Base-by-base conservation (phyloP, 2,113 vertebrate genomes). In the Aldabrachelys gigantea region DNA sequence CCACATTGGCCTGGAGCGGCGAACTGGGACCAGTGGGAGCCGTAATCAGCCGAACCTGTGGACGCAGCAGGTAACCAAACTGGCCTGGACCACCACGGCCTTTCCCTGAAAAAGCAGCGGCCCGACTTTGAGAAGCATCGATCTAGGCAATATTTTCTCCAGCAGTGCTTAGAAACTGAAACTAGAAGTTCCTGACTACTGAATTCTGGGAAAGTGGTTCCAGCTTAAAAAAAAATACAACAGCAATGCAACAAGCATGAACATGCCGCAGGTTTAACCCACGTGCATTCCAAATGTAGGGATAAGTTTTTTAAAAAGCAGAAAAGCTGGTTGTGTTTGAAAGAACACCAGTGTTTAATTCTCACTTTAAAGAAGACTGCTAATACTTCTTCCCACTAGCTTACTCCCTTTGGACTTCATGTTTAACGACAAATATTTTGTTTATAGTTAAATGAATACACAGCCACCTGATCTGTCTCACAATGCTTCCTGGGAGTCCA, bases 381-480 rank as follows among this genome's bases (percentile, higher is more conserved):
- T 65, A 91, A 88, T 79, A 94, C 88, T 84, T 96, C 93, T 80
- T 94, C 82, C 38, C 91, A 17, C 35, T n/a, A 8, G 16, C 88
- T 82, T 89, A 78, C 82, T 97, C 94, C 87, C 94, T 92, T 86
- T 92, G 49, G 17, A 72, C 91, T 95, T 97, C 86, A 94, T 41
- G 44, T 90, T 95, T 94, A 84, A 96, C 88, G 80, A 95, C 85
- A 96, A 95, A 80, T 94, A 95, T 91, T 96, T 94, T 92, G 85
- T 94, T 97, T 96, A 84, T 5, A 95, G 85, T 27, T 85, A 94
- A 59, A n/a, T 21, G 11, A 95, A 83, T 35, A 87, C 91, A 52
- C 78, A 88, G 84, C 52, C 95, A 96, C 82, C 59, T 90, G 84
- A 96, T 92, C 24, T 57, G 49, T 52, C 84, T 83, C 86, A 8